These are phyloP conservation scores for Erynnis tages DNA, from an alignment of 2,888 invertebrate species.

Conservation along the genomic window DNA sequence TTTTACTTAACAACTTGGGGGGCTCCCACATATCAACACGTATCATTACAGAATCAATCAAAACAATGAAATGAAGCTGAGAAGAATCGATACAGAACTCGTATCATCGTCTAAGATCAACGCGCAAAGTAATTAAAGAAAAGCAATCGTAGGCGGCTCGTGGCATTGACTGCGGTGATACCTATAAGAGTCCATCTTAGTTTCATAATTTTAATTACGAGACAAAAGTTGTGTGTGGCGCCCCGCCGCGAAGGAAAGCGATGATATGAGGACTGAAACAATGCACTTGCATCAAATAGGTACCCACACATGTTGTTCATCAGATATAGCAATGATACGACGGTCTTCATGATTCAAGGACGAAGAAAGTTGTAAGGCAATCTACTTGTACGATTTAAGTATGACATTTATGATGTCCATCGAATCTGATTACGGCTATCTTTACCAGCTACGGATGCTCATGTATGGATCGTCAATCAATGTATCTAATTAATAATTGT, in stretches of 20 bases:
- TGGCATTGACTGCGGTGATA: conserved; percentile 42
- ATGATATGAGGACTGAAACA: conserved; percentile 58
- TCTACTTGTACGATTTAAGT: no score
- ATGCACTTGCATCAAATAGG: conserved; percentile 34
- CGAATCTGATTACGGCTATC: no score
- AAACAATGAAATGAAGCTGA: conserved; percentile 22
- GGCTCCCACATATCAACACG: conserved; percentile 21
- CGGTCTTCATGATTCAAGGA: no score
- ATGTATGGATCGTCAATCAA: no score
- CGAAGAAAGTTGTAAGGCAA: no score
- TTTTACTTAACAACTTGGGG: conserved; percentile 4
- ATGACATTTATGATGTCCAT: no score
- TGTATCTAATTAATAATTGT: no score
- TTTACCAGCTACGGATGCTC: no score
- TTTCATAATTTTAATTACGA: conserved; percentile 71
- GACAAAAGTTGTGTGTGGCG: conserved; percentile 60
- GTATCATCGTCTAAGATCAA: conserved; percentile 34
- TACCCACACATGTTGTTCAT: background rate
- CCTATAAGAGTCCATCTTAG: no score
- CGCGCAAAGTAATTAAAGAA: conserved; percentile 29
- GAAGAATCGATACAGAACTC: conserved; percentile 25
- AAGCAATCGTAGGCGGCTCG: conserved; percentile 47
- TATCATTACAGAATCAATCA: conserved; percentile 30
- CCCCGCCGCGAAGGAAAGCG: conserved; percentile 55
- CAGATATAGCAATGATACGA: no score